Base-by-base conservation (phyloP, 92 coral and sea anemone genomes). In the Epizoanthus scotinus region DNA sequence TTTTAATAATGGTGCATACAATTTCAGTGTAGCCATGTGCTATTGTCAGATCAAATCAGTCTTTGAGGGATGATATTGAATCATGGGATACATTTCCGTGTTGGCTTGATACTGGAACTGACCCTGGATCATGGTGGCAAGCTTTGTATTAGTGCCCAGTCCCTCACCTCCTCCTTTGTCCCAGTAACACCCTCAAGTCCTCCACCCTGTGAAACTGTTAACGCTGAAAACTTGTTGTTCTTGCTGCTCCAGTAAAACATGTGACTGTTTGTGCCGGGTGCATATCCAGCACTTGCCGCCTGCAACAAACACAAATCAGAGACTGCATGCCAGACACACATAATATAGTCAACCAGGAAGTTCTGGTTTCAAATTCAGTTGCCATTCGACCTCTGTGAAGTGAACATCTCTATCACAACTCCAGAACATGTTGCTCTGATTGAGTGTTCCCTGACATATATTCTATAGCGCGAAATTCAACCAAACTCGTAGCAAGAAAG, bases 261-360 rank as follows among this genome's bases (percentile, higher is more conserved):
- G 71, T 93, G 93, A 57, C 98, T 89, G 78, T 96, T 89, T 9
- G 72, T 53, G 3, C 96, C 98, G 2, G 87, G 0, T 10, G 94
- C 62, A 8, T 89, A 90, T 7, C 93, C 94, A 18, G 93, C 87
- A 0, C 87, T 86, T 9, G 98, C 97, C 82, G 89, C 84, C 99
- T 94, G 28, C 18, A 84, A 63, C n/a, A 31, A 70, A 19, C 63
- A 59, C 9, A 65, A 31, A 27, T 14, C 56, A 19, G 82, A 53
- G 3, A 20, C 12, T 49, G 67, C 27, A 12, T 19, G 42, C 34
- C 22, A 31, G 28, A 24, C 3, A 17, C 36, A 14, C 25, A 20
- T 27, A 34, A 5, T 34, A 5, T 34, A 3, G n/a, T n/a, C n/a
- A n/a, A n/a, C n/a, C n/a, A n/a, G n/a, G n/a, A n/a, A n/a, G n/a